Evolutionary conservation across 2,113 vertebrate genomes (phyloP), one percentile per base, ranked within the genome.

Genomic region (Perognathus longimembris): DNA sequence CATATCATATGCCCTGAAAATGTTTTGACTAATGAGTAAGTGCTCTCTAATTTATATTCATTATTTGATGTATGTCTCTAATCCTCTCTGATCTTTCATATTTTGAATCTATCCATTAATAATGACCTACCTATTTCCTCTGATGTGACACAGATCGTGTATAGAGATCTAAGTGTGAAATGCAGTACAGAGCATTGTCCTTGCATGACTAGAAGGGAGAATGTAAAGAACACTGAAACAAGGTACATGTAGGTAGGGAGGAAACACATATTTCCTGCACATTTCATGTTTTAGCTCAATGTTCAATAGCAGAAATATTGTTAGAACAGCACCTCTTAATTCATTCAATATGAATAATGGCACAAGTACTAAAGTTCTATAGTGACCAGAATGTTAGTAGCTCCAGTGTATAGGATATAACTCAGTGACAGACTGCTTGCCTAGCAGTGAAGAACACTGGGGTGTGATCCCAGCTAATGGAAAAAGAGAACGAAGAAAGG

Each of bases 271-370:
- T 34, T 78, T 70, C 67, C 71, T 67, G 50, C 5, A 67, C 5
- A 20, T 34, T 84, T 90, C 86, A 21, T n/a, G 22, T 66, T 93
- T 83, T 82, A 50, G 78, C 34, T 87, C 40, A 70, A 36, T 70
- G 50, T 50, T 75, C 50, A 38, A 28, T 18, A 77, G 59, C 66
- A 84, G 36, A 92, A 85, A 24, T 70, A 64, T 7, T 5, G 15
- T 26, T 45, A 81, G 1, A 45, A 26, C 6, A 63, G 20, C 45
- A 79, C 24, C 26, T 76, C 80, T 54, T 79, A 59, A 32, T 26
- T 82, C 32, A 15, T 42, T 70, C 76, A 24, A 38, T 40, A 12
- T 63, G 28, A 76, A 21, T 42, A 54, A 42, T 24, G 5, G 69
- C 12, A 71, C 80, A 85, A 89, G 57, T 42, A n/a, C 0, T 30